Evolutionary conservation across 2,888 invertebrate genomes (phyloP).

Genomic region (Drosophila limbata): DNA sequence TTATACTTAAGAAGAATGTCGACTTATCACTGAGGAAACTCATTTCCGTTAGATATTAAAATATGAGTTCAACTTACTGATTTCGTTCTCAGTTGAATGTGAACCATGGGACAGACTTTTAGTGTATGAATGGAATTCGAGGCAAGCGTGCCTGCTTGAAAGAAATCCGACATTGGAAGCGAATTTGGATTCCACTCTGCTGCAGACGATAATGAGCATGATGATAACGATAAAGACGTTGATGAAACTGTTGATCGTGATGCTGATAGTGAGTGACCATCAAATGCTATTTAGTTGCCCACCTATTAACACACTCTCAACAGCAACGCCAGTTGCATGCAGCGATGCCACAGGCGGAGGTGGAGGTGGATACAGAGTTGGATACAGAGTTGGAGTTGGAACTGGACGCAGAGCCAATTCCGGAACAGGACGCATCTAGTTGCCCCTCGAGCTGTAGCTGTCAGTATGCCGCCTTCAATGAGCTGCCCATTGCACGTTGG

Average conservation of each 20-base stretch:
- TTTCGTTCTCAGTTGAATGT: slow-evolving; percentile 34
- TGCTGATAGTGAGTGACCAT: slow-evolving; percentile 49
- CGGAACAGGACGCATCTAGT: slow-evolving; percentile 72
- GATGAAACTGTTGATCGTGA: slow-evolving; percentile 38
- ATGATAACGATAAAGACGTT: slow-evolving; percentile 14
- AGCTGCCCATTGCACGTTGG: slow-evolving; percentile 87
- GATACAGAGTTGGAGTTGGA: neutral
- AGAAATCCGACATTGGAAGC: slow-evolving; percentile 7
- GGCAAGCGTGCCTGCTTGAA: slow-evolving; percentile 35
- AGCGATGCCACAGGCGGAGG: slow-evolving; percentile 9
- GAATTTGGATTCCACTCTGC: slow-evolving; percentile 11
- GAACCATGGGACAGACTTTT: slow-evolving; percentile 44
- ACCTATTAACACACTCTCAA: neutral
- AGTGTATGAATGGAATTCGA: slow-evolving; percentile 57
- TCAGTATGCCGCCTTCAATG: slow-evolving; percentile 86
- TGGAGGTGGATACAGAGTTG: neutral
- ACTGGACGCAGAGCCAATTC: slow-evolving; percentile 15
- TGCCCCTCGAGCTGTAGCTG: slow-evolving; percentile 87
- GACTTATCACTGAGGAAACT: slow-evolving; percentile 45
- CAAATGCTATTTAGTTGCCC: neutral
- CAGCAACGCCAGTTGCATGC: slow-evolving; percentile 30
- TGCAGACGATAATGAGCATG: slow-evolving; percentile 29
- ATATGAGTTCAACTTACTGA: slow-evolving; percentile 44
- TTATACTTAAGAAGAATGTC: slow-evolving; percentile 1
- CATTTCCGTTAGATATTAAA: slow-evolving; percentile 46